phyloP scores from a whole-genome alignment of 2,113 vertebrate species.

The Thunnus maccoyii region DNA sequence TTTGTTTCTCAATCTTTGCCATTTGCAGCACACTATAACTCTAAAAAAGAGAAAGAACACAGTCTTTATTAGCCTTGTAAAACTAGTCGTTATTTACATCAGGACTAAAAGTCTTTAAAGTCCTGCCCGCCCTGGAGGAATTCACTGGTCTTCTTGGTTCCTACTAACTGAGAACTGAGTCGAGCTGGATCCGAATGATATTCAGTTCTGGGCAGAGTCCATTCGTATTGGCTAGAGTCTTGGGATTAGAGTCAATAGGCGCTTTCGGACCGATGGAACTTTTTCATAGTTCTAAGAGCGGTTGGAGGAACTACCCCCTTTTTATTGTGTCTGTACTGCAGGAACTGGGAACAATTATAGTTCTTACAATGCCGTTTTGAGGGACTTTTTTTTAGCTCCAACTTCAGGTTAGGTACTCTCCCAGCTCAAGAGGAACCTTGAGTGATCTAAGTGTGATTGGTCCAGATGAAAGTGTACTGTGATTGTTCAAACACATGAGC shows the following conservation, averaged over 20 bases:
- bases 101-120: slow-evolving; percentile 7
- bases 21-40: slow-evolving; percentile 19
- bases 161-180: not conserved
- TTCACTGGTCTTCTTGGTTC: not conserved
- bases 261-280: too few species aligned
- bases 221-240: too few species aligned
- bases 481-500: too few species aligned
- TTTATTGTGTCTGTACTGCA: too few species aligned
- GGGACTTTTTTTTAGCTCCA: too few species aligned
- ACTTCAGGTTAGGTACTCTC: too few species aligned
- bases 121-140: not conserved
- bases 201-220: not conserved
- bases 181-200: not conserved
- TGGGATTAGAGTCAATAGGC: not conserved
- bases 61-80: slow-evolving; percentile 23
- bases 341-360: too few species aligned
- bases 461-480: too few species aligned
- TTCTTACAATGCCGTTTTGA: too few species aligned
- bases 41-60: not conserved
- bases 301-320: not conserved
- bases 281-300: too few species aligned
- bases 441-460: too few species aligned
- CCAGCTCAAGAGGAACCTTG: too few species aligned
- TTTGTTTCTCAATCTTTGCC: slow-evolving; percentile 32
- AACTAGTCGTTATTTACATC: slow-evolving; percentile 5